phyloP scores from a whole-genome alignment of 2,113 vertebrate genomes.

The Orthonyx spaldingii region DNA sequence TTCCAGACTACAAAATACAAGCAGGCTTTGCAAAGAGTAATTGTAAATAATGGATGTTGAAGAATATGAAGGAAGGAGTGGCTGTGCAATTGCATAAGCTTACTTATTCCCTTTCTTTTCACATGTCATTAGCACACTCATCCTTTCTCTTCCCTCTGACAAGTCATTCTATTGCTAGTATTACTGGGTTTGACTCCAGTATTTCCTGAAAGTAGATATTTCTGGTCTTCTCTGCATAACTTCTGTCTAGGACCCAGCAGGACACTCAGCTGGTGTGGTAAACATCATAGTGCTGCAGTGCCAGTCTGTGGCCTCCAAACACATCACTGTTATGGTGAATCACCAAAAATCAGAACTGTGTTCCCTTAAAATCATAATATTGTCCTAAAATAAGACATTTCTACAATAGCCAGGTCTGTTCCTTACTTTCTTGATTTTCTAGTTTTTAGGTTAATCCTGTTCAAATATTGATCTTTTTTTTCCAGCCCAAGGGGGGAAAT shows the following conservation, averaged over 20 bases:
- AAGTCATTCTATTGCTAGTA: neutral
- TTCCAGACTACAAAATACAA: neutral
- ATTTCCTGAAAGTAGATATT: neutral
- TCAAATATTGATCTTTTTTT: neutral
- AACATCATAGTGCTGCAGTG: neutral
- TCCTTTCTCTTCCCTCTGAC: neutral
- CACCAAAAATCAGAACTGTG: neutral
- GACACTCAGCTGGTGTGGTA: neutral
- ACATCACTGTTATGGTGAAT: accelerated
- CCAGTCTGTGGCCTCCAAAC: neutral
- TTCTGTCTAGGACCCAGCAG: neutral
- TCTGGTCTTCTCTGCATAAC: neutral
- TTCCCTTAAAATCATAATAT: neutral
- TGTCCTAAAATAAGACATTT: neutral
- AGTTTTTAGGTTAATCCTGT: neutral
- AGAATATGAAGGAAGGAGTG: neutral
- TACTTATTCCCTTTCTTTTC: neutral
- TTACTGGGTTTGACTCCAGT: neutral
- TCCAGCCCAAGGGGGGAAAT: neutral
- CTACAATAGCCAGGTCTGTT: neutral
- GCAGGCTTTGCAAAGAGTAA: neutral
- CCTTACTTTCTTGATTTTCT: neutral
- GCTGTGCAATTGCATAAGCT: neutral
- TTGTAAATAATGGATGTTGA: neutral
- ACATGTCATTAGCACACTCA: neutral